Percentiles rank a stretch among this genome's conserved stretches.
Evolutionary conservation across 2,888 invertebrate species (phyloP).

Genomic region (Gandaritis pyraliata): DNA sequence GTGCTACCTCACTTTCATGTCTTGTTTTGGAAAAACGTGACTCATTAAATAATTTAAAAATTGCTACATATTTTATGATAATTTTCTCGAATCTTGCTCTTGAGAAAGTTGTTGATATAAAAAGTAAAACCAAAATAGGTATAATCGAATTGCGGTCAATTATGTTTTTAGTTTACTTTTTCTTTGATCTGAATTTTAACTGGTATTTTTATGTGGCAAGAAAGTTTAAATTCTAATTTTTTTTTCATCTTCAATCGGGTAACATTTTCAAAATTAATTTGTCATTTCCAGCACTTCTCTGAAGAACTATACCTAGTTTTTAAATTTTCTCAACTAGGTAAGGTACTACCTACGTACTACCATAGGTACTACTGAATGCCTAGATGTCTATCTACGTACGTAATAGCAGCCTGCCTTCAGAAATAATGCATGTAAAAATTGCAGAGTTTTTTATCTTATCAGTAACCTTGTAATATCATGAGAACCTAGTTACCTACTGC

Average conservation of each 20-base stretch:
- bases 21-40: conserved; percentile 51
- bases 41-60: conserved; percentile 58
- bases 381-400: background rate
- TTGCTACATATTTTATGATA: conserved; percentile 59
- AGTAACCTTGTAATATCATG: conserved; percentile 37
- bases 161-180: conserved; percentile 34
- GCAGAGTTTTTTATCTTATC: conserved; percentile 37
- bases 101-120: conserved; percentile 57
- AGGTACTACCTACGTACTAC: no score
- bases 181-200: background rate
- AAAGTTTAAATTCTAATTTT: background rate
- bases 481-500: conserved; percentile 26
- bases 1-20: conserved; percentile 58
- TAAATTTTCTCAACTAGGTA: no score
- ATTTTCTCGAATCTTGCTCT: conserved; percentile 46
- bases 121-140: background rate
- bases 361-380: no score
- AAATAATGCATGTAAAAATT: conserved; percentile 17
- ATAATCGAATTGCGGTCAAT: conserved; percentile 46
- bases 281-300: no score
- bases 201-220: background rate
- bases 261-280: no score
- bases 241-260: no score
- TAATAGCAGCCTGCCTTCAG: conserved; percentile 11
- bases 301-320: no score